Evolutionary conservation across 2,888 invertebrate species (phyloP).

Genomic region (Ormyrus pomaceus): DNA sequence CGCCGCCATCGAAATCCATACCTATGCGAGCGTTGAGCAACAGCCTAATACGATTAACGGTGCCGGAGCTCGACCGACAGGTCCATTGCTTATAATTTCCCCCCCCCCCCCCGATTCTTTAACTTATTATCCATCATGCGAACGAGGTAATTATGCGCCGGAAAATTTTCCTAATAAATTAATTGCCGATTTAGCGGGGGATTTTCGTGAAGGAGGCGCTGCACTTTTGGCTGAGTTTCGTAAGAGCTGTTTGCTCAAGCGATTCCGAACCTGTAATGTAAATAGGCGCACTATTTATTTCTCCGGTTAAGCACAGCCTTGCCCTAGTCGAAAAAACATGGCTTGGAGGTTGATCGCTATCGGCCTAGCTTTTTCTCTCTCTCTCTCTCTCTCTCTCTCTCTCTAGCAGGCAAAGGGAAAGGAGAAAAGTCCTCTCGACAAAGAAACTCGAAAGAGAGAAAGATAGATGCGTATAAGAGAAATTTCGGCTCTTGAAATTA

Average conservation of each 20-base stretch:
- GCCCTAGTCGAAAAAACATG: conserved; percentile 39
- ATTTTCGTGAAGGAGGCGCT: neutral
- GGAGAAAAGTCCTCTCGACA: too few relatives aligned
- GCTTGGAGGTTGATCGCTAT: conserved; percentile 36
- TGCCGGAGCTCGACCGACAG: conserved; percentile 14
- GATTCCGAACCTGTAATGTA: conserved; percentile 22
- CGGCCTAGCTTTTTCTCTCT: conserved; percentile 11
- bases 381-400: neutral
- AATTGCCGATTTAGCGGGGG: neutral
- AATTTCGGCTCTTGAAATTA: conserved; percentile 44
- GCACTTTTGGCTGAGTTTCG: neutral
- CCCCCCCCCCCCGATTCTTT: neutral
- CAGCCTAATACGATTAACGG: conserved; percentile 50
- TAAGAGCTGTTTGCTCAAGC: conserved; percentile 22
- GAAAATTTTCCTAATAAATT: neutral
- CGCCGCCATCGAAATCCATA: conserved; percentile 28
- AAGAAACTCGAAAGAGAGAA: neutral
- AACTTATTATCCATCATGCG: too few relatives aligned
- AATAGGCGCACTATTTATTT: conserved; percentile 3
- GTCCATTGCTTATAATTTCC: conserved; percentile 15
- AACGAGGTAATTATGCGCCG: too few relatives aligned
- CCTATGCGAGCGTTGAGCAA: conserved; percentile 29
- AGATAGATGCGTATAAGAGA: conserved; percentile 16
- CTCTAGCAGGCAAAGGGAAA: neutral
- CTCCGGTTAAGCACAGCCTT: conserved; percentile 19